These are phyloP conservation scores for Eustalomyia histrio DNA, from an alignment of 2,888 invertebrate genomes.

Conservation along the genomic window DNA sequence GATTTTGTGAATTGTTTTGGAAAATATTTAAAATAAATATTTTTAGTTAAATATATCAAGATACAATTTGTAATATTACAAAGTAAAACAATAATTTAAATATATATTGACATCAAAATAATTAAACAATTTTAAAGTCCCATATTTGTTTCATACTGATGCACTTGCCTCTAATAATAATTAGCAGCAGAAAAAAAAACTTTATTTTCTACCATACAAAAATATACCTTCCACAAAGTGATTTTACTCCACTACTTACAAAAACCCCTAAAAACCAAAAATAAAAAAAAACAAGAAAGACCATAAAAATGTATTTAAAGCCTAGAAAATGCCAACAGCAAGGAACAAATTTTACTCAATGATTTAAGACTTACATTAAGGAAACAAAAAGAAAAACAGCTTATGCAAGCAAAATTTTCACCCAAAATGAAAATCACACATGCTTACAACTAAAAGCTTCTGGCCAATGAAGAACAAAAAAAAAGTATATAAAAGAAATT, in stretches of 20 bases:
- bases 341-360: conserved; percentile 19
- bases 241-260: not conserved
- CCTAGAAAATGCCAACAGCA: conserved; percentile 44
- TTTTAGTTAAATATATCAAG: too few relatives aligned
- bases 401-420: conserved; percentile 23
- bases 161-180: conserved; percentile 40
- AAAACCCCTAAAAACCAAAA: conserved; percentile 13
- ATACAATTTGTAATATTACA: too few relatives aligned
- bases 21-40: too few relatives aligned
- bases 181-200: conserved; percentile 48
- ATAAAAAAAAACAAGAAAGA: conserved; percentile 3
- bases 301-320: conserved; percentile 26
- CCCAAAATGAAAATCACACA: conserved; percentile 18
- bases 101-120: too few relatives aligned
- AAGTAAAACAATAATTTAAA: too few relatives aligned
- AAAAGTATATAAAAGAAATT: conserved; percentile 12
- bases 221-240: conserved; percentile 14
- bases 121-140: not conserved
- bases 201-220: conserved; percentile 11
- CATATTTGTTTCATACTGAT: not conserved
- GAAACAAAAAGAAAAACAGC: conserved; percentile 18
- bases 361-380: conserved; percentile 43
- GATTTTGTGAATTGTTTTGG: too few relatives aligned
- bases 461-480: not conserved
- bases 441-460: not conserved